Evolutionary conservation across 2,888 invertebrate genomes (phyloP).

Genomic region (Odontocolon sp.): DNA sequence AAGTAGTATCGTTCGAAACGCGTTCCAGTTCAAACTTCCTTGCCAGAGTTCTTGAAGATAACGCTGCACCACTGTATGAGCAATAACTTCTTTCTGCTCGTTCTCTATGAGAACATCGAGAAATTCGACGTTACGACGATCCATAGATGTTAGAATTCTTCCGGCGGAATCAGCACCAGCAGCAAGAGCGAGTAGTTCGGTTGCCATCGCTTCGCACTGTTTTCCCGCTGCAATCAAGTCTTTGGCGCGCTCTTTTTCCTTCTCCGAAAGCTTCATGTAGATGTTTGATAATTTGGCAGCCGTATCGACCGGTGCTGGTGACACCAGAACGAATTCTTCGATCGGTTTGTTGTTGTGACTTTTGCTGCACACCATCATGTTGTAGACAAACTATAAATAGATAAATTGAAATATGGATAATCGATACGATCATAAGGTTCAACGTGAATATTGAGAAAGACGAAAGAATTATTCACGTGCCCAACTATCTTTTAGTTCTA

Average conservation of each 20-base stretch:
- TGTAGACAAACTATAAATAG: conserved; percentile 90
- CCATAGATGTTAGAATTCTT: conserved; percentile 96
- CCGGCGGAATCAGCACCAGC: conserved; percentile 97
- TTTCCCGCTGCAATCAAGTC: conserved; percentile 97
- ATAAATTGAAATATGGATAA: conserved; percentile 15
- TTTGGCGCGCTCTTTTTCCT: conserved; percentile 99
- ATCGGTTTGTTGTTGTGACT: conserved; percentile 97
- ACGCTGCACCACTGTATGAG: conserved; percentile 98
- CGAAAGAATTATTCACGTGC: background rate
- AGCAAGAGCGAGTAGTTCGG: conserved; percentile 95
- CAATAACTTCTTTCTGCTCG: conserved; percentile 98
- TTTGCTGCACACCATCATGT: conserved; percentile 98
- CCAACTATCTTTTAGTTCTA: background rate
- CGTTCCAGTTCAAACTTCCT: conserved; percentile 97
- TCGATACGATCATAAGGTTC: background rate
- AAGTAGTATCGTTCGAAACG: conserved; percentile 96
- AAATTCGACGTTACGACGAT: conserved; percentile 96
- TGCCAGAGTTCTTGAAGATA: conserved; percentile 99
- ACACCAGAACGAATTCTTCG: conserved; percentile 98
- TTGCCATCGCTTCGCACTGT: conserved; percentile 99
- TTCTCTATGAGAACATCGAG: conserved; percentile 98
- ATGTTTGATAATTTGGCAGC: conserved; percentile 98
- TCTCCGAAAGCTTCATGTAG: conserved; percentile 92
- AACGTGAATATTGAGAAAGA: background rate
- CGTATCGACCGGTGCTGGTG: conserved; percentile 99